Evolutionary conservation across 2,888 invertebrate species (phyloP).

Genomic region (Prenolepis imparis): DNA sequence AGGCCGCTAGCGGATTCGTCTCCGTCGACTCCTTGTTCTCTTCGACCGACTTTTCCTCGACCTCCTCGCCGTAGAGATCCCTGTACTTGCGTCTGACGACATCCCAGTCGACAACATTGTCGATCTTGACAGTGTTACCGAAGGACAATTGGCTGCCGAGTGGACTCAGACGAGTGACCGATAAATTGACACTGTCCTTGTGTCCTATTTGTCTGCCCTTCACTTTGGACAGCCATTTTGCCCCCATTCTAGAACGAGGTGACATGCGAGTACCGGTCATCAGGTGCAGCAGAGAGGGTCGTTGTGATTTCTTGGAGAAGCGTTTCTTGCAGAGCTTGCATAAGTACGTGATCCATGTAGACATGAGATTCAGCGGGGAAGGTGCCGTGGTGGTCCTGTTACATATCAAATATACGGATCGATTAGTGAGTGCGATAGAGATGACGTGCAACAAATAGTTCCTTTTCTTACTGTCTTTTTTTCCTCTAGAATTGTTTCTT

Average conservation of each 20-base stretch:
- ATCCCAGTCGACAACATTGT: slow-evolving; percentile 97
- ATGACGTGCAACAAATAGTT: neutral
- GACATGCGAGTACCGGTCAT: slow-evolving; percentile 91
- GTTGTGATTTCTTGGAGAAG: slow-evolving; percentile 91
- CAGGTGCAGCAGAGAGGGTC: slow-evolving; percentile 94
- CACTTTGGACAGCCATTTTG: slow-evolving; percentile 95
- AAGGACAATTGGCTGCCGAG: slow-evolving; percentile 94
- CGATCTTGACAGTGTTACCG: slow-evolving; percentile 91
- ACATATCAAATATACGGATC: slow-evolving; percentile 57
- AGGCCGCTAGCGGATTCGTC: slow-evolving; percentile 49
- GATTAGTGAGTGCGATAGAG: slow-evolving; percentile 1
- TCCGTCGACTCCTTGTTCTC: slow-evolving; percentile 51
- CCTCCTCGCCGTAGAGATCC: slow-evolving; percentile 89
- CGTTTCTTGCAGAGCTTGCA: slow-evolving; percentile 93
- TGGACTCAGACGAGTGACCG: slow-evolving; percentile 93
- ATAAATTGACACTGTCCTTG: slow-evolving; percentile 92
- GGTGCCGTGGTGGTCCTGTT: slow-evolving; percentile 97
- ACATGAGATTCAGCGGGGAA: slow-evolving; percentile 98
- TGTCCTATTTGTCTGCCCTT: slow-evolving; percentile 93
- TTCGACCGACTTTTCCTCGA: slow-evolving; percentile 84
- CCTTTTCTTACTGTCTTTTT: neutral
- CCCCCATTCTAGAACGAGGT: slow-evolving; percentile 94
- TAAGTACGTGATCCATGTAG: slow-evolving; percentile 96
- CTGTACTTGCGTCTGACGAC: slow-evolving; percentile 95
- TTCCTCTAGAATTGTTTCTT: slow-evolving; percentile 17